Base-by-base conservation (phyloP, 1,140 invertebrate genomes). In the Teleopsis dalmanni region DNA sequence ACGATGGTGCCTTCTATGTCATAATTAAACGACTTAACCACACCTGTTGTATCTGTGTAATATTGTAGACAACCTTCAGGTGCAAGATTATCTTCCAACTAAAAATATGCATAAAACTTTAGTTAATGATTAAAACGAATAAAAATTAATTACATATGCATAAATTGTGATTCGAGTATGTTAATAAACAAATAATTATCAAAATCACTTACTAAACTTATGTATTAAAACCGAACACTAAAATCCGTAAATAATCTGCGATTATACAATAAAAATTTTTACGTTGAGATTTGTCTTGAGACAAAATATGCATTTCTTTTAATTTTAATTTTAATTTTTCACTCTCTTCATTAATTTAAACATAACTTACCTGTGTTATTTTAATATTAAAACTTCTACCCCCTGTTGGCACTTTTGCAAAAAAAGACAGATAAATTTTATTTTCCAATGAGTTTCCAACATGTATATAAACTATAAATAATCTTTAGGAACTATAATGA, bases 11-110 rank as follows among this genome's bases (percentile, higher is more conserved):
- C 72, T 44, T 71, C 73, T 25, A 77, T 69, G 37, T 78, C 75
- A 54, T 85, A 88, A 59, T 88, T 88, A 57, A 88, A 88, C 18
- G 81, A 84, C 58, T 81, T 75, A 6, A 88, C 69, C 10, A 72
- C 61, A 4, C 84, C 85, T 34, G 75, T 71, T 0, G 70, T 48
- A 6, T 77, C 79, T 3, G 66, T 79, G 52, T 76, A 79, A 58
- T 84, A 86, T 68, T 88, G 85, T 2, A 88, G 68, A 60, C 86
- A 89, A 52, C 82, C 80, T 45, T 71, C 46, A 13, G 79, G 75
- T 3, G 75, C 73, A 33, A 75, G 62, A 19, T 59, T 35, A 11
- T 59, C 51, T 19, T 67, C 62, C n/a, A 57, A 40, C 55, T 57
- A 31, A 36, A 22, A 31, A 16, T 14, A 9, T n/a, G n/a, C n/a